Conservation (phyloP, 1,140 invertebrate genomes). For the Lerema accius region DNA sequence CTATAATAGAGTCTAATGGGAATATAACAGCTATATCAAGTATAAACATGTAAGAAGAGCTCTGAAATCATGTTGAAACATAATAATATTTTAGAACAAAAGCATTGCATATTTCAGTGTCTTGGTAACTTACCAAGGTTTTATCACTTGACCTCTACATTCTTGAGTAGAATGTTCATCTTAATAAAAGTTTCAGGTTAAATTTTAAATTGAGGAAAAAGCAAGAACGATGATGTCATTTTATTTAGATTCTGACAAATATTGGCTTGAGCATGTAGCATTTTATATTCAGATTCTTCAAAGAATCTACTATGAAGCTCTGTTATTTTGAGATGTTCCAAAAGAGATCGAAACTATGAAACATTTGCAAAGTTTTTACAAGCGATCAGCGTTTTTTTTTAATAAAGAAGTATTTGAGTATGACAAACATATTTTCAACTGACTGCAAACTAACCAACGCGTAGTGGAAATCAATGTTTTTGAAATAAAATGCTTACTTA, state of each 20-base stretch:
- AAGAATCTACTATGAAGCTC: neutral
- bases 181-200: neutral
- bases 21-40: no score
- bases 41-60: neutral
- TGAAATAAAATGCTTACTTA: no score
- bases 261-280: neutral
- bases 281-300: neutral
- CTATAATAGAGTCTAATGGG: no score
- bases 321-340: neutral
- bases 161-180: neutral
- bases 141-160: conserved; percentile 32
- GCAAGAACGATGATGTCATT: neutral
- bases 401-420: no score
- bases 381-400: no score
- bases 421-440: no score
- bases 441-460: no score
- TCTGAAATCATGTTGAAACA: neutral
- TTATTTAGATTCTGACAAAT: neutral
- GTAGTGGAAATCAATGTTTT: no score
- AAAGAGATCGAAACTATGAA: no score
- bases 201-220: neutral
- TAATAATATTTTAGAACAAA: neutral
- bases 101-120: conserved; percentile 36
- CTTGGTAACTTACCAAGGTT: conserved; percentile 35
- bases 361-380: no score